These are phyloP conservation scores for Mantis religiosa DNA, from an alignment of 2,888 invertebrate genomes.

Conservation along the genomic window DNA sequence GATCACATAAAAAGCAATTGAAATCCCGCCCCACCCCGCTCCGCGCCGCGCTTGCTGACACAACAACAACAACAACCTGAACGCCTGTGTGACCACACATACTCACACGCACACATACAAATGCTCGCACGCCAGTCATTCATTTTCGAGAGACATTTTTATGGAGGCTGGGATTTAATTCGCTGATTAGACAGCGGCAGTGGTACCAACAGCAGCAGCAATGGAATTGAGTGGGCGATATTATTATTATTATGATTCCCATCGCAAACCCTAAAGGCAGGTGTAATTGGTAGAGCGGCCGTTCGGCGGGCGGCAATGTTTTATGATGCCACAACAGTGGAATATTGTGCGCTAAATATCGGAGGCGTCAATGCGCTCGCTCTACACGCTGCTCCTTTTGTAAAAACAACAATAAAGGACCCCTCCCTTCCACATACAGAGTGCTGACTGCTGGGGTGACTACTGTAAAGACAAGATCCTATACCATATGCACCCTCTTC, in stretches of 20 bases:
- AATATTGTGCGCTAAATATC: neutral
- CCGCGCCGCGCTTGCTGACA: slow-evolving; percentile 4
- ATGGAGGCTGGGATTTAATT: slow-evolving; percentile 4
- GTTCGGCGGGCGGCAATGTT: neutral
- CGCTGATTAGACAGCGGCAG: slow-evolving; percentile 13
- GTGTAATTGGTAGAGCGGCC: slow-evolving; percentile 1
- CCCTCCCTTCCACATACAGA: neutral
- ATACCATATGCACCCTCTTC: too few relatives aligned
- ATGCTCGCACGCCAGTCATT: neutral
- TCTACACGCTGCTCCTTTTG: neutral
- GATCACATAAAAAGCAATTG: slow-evolving; percentile 27
- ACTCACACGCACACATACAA: too few relatives aligned
- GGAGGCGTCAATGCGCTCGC: neutral
- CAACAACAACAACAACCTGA: neutral
- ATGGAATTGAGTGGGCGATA: slow-evolving; percentile 1
- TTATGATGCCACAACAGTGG: neutral
- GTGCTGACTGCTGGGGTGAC: neutral
- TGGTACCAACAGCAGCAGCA: neutral
- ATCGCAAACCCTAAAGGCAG: neutral
- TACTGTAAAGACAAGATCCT: neutral
- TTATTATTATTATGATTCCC: slow-evolving; percentile 5
- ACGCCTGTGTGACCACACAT: neutral
- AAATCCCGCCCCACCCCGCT: slow-evolving; percentile 6
- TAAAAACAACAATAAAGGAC: neutral
- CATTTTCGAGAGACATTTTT: slow-evolving; percentile 17